Evolutionary conservation across 2,888 invertebrate genomes (phyloP).

Genomic region (Strigamia transsilvanica): DNA sequence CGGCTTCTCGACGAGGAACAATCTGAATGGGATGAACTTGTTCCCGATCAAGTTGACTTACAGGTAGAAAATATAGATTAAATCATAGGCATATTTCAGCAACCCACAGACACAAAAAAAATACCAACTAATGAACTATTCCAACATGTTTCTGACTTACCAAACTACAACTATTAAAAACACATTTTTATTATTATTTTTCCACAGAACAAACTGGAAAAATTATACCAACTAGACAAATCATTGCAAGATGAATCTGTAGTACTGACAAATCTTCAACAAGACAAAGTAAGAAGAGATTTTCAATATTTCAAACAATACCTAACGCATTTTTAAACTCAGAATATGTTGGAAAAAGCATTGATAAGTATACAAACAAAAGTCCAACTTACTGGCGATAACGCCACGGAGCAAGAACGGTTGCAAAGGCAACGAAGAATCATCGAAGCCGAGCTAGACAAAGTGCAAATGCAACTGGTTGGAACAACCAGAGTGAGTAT

Average conservation of each 20-base stretch:
- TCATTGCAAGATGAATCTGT: slow-evolving; percentile 78
- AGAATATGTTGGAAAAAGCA: slow-evolving; percentile 75
- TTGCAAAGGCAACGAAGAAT: slow-evolving; percentile 76
- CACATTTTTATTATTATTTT: slow-evolving; percentile 36
- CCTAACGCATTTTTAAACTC: slow-evolving; percentile 54
- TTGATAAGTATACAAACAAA: slow-evolving; percentile 70
- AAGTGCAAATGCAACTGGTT: slow-evolving; percentile 84
- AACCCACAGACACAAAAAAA: no score
- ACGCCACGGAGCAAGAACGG: slow-evolving; percentile 70
- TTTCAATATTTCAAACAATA: not conserved
- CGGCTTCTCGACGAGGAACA: slow-evolving; percentile 61
- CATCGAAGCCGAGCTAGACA: slow-evolving; percentile 79
- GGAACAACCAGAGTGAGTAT: slow-evolving; percentile 87
- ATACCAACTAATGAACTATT: not conserved
- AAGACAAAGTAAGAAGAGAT: slow-evolving; percentile 71
- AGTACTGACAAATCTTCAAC: slow-evolving; percentile 75
- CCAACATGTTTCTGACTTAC: not conserved
- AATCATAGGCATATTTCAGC: not conserved
- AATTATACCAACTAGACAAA: slow-evolving; percentile 77
- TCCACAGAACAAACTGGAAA: slow-evolving; percentile 75
- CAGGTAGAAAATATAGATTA: slow-evolving; percentile 59
- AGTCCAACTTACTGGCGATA: slow-evolving; percentile 60
- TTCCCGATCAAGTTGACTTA: slow-evolving; percentile 62
- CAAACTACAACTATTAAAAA: not conserved
- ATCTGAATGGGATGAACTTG: slow-evolving; percentile 61